A percentile compares a stretch with the other conserved stretches of the same genome.
Conservation (phyloP, 1,140 invertebrate genomes). For the Phenacoccus solenopsis region DNA sequence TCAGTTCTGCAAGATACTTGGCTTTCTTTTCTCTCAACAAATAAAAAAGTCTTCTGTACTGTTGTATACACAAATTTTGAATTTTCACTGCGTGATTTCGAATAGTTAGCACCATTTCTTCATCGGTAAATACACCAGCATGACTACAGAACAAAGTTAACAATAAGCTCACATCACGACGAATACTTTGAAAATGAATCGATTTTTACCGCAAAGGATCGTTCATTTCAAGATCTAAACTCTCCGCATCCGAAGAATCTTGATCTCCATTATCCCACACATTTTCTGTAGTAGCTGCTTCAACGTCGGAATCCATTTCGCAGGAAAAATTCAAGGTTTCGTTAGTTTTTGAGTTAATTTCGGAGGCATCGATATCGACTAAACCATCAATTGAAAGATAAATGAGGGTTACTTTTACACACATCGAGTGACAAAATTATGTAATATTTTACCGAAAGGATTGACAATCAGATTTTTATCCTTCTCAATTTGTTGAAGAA, state of each 20-base stretch:
- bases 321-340: conserved; percentile 56
- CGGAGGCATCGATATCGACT: conserved; percentile 45
- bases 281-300: conserved; percentile 46
- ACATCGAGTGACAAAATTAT: no score
- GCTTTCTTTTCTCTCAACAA: conserved; percentile 55
- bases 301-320: conserved; percentile 58
- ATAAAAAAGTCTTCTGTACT: conserved; percentile 61
- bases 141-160: conserved; percentile 44
- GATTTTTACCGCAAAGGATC: background rate
- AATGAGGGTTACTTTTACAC: no score
- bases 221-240: conserved; percentile 3
- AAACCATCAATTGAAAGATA: no score
- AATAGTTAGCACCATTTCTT: conserved; percentile 67
- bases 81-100: conserved; percentile 61
- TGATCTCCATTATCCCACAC: conserved; percentile 49
- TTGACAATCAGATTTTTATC: conserved; percentile 24
- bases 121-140: conserved; percentile 72
- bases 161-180: background rate
- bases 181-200: background rate
- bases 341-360: conserved; percentile 40
- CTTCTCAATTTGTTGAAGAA: conserved; percentile 1
- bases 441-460: conserved; percentile 29
- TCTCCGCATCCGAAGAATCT: conserved; percentile 47
- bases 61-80: conserved; percentile 69
- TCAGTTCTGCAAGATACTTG: conserved; percentile 57